phyloP scores from a whole-genome alignment of 2,888 invertebrate species.

The Metallyticus violacea region DNA sequence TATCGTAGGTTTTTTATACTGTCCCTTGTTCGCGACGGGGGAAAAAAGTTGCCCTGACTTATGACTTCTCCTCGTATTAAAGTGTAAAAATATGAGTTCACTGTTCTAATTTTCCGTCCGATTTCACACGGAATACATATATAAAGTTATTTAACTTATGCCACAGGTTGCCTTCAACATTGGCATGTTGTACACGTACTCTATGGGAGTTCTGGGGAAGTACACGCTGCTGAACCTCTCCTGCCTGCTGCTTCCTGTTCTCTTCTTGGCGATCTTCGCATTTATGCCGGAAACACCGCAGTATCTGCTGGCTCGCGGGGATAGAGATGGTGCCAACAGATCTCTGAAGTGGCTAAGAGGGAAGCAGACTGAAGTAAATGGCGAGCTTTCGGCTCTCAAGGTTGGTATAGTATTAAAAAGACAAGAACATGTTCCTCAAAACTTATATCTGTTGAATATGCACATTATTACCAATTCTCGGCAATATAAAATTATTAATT shows the following conservation, averaged over 20 bases:
- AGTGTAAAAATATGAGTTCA: no score
- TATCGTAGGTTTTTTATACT: no score
- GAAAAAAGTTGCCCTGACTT: no score
- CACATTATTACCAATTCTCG: no score
- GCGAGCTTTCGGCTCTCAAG: slow-evolving; percentile 62
- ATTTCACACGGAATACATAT: no score
- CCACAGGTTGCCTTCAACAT: slow-evolving; percentile 57
- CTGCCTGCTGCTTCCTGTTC: slow-evolving; percentile 59
- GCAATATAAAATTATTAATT: no score
- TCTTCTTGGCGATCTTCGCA: slow-evolving; percentile 60
- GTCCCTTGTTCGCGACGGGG: no score
- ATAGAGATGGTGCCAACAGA: slow-evolving; percentile 58
- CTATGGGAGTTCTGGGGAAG: slow-evolving; percentile 66
- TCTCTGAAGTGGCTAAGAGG: slow-evolving; percentile 67
- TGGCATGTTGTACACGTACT: slow-evolving; percentile 69
- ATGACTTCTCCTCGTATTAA: no score
- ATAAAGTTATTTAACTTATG: no score
- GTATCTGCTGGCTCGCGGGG: slow-evolving; percentile 58
- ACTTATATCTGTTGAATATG: no score
- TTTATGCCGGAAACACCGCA: slow-evolving; percentile 83
- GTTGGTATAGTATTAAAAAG: slow-evolving; percentile 43
- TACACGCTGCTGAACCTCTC: slow-evolving; percentile 61
- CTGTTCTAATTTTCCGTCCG: no score
- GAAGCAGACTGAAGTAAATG: slow-evolving; percentile 58
- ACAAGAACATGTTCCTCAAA: no score